Conservation (phyloP, 2,113 vertebrate species). For the Edolisoma coerulescens region DNA sequence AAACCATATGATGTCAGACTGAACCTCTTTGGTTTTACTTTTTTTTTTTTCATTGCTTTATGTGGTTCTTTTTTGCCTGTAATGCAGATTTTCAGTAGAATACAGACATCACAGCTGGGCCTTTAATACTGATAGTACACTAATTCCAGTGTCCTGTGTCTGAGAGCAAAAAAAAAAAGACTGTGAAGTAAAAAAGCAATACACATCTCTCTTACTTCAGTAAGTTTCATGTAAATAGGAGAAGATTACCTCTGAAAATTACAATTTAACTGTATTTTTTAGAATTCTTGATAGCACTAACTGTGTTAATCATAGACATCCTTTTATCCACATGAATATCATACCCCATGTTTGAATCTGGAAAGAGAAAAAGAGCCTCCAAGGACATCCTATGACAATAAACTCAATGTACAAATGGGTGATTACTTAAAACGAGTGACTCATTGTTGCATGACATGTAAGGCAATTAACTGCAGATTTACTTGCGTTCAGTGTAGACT, state of each 20-base stretch:
- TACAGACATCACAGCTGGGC: not conserved
- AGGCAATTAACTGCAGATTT: conserved; percentile 22
- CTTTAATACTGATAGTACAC: not conserved
- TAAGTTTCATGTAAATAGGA: not conserved
- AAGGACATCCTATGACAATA: not conserved
- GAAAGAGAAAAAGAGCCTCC: not conserved
- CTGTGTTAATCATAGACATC: not conserved
- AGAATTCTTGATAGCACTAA: not conserved
- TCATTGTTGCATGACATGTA: not conserved
- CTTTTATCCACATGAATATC: not conserved
- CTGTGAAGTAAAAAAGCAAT: not conserved
- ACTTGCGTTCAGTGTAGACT: not conserved
- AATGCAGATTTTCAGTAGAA: not conserved
- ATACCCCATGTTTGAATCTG: not conserved
- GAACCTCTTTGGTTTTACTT: not conserved
- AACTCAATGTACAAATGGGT: not conserved
- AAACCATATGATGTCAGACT: not conserved
- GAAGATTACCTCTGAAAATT: not conserved
- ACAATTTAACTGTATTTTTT: not conserved
- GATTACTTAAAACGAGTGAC: conserved; percentile 1
- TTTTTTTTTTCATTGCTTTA: not conserved
- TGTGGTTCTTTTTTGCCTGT: not conserved
- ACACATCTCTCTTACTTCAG: not conserved
- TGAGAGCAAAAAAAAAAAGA: not conserved
- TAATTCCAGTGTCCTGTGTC: not conserved